A percentile compares a stretch with the other conserved stretches of the same genome.
Evolutionary conservation across 2,797 vertebrate genomes (phyloP).

Genomic region (Aselliscus stoliczkanus): DNA sequence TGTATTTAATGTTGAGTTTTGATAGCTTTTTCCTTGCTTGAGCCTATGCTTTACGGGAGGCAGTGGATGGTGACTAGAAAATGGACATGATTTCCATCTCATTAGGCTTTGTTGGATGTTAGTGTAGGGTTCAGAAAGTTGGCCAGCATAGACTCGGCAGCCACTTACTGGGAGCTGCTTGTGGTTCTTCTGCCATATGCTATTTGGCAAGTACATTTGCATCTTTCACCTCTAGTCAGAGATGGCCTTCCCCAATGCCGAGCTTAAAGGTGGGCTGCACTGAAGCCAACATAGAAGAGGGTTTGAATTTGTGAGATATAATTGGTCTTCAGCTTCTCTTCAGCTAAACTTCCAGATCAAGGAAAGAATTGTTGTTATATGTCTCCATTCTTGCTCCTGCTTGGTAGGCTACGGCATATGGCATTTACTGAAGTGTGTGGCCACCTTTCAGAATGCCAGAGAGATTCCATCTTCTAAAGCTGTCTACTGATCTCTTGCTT

Average conservation of each 20-base stretch:
- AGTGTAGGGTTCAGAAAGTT: not conserved
- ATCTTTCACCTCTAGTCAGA: not conserved
- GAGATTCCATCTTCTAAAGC: not conserved
- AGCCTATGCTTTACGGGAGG: not conserved
- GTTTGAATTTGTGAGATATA: not conserved
- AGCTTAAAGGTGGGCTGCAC: not conserved
- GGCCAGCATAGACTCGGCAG: not conserved
- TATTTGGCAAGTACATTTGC: not conserved
- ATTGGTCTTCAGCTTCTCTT: not conserved
- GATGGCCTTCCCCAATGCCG: not conserved
- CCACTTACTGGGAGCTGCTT: not conserved
- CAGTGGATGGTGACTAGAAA: not conserved
- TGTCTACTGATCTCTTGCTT: not conserved
- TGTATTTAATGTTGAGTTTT: constrained; percentile 41
- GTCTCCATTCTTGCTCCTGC: not conserved
- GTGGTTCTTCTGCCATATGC: not conserved
- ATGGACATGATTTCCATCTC: not conserved
- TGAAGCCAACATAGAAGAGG: not conserved
- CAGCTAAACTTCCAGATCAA: not conserved
- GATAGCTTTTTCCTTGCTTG: constrained; percentile 23
- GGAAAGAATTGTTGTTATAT: not conserved
- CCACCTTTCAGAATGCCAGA: not conserved
- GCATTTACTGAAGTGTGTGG: not conserved
- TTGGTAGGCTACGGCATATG: not conserved
- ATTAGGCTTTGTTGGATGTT: not conserved